These are phyloP conservation scores for Vimba vimba DNA, from an alignment of 2,113 vertebrate genomes.

Conservation along the genomic window DNA sequence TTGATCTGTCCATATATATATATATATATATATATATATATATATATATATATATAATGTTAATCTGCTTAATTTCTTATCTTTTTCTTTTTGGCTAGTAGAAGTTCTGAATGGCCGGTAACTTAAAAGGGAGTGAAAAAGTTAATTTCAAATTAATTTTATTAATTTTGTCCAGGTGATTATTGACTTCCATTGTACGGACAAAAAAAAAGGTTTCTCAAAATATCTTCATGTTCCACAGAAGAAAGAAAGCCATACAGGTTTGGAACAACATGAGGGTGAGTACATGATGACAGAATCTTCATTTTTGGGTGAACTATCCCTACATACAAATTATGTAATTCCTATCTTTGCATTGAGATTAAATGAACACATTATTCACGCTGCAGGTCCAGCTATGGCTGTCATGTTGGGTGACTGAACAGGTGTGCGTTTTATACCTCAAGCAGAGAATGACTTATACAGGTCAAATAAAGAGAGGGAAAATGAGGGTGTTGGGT, in stretches of 20 bases:
- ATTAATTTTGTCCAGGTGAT: not conserved
- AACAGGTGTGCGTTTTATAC: constrained; percentile 47
- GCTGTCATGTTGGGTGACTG: constrained; percentile 15
- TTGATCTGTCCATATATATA: no score
- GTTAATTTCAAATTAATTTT: no score
- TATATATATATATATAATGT: no score
- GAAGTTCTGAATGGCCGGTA: no score
- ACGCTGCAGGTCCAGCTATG: not conserved
- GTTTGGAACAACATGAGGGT: not conserved
- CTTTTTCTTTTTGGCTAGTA: no score
- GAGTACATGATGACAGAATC: not conserved
- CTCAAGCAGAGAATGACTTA: constrained; percentile 49
- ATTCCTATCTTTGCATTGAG: not conserved
- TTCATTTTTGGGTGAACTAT: not conserved
- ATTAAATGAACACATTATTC: not conserved
- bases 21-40: no score
- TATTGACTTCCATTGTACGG: not conserved
- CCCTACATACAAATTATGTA: not conserved
- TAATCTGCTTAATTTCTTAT: no score
- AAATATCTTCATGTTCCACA: not conserved
- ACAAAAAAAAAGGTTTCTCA: not conserved
- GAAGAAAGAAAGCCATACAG: not conserved
- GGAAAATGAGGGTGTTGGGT: constrained; percentile 8
- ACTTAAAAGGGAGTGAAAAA: no score
- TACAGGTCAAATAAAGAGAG: constrained; percentile 49